These are phyloP conservation scores for Bostrychus sinensis DNA, from an alignment of 2,113 vertebrate genomes.

Conservation along the genomic window DNA sequence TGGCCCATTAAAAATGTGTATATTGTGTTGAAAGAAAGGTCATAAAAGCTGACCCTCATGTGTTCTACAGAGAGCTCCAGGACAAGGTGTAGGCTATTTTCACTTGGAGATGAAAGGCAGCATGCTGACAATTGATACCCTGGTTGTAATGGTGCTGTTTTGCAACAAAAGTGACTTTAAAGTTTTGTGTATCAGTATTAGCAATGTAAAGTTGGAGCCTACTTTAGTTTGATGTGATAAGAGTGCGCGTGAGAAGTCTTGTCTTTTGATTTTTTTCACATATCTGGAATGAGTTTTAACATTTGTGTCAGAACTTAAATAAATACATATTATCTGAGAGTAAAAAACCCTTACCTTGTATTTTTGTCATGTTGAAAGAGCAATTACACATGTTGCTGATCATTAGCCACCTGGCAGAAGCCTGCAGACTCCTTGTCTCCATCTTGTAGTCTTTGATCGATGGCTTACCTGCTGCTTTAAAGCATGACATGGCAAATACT, in stretches of 20 bases:
- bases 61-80: conserved; percentile 39
- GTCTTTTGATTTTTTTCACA: background rate
- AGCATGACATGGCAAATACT: conserved; percentile 41
- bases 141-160: conserved; percentile 34
- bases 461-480: conserved; percentile 49
- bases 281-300: conserved; percentile 5
- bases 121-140: too few species aligned
- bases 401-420: conserved; percentile 60
- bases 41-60: background rate
- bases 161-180: conserved; percentile 20
- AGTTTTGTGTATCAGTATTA: background rate
- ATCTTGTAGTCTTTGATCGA: conserved; percentile 46
- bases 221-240: too few species aligned
- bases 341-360: conserved; percentile 40
- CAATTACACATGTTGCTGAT: conserved; percentile 58
- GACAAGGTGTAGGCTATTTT: conserved; percentile 51
- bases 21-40: too few species aligned
- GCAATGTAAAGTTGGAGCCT: too few species aligned
- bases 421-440: conserved; percentile 55
- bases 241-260: too few species aligned
- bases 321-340: conserved; percentile 47
- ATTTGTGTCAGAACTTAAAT: conserved; percentile 15
- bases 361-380: conserved; percentile 43
- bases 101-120: conserved; percentile 45
- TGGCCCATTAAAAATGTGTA: too few species aligned